These are phyloP conservation scores for Euwallacea fornicatus DNA, from an alignment of 1,140 invertebrate genomes.

Conservation along the genomic window DNA sequence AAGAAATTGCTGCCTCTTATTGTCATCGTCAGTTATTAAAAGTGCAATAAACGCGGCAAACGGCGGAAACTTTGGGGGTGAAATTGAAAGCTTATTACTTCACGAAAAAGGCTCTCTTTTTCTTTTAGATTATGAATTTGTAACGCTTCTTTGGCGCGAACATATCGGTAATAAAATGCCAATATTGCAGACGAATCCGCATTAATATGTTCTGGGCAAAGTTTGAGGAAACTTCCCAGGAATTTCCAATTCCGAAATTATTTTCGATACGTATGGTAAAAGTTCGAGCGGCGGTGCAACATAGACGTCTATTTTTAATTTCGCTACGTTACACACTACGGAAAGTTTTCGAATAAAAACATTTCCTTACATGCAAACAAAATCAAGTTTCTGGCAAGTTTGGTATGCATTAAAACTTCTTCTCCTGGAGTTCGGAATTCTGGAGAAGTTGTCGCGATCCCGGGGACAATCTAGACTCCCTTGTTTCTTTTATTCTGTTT, in stretches of 20 bases:
- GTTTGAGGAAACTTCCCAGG: constrained; percentile 7
- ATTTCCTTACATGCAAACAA: constrained; percentile 35
- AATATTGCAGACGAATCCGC: background rate
- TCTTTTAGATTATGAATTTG: too few relatives aligned
- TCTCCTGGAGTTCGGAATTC: background rate
- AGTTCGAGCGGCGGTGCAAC: constrained; percentile 5
- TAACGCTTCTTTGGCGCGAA: too few relatives aligned
- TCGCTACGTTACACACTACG: constrained; percentile 27
- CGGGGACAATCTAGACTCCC: too few relatives aligned
- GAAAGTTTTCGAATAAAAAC: constrained; percentile 34
- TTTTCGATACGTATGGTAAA: constrained; percentile 27
- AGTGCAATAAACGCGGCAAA: constrained; percentile 14
- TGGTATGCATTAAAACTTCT: constrained; percentile 27
- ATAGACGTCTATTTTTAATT: constrained; percentile 27
- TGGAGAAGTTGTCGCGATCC: constrained; percentile 6
- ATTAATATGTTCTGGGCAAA: background rate
- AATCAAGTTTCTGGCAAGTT: constrained; percentile 24
- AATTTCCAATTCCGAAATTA: constrained; percentile 27
- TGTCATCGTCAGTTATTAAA: constrained; percentile 26
- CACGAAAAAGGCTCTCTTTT: too few relatives aligned
- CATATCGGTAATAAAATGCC: background rate
- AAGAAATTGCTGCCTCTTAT: constrained; percentile 29
- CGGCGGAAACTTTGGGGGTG: background rate
- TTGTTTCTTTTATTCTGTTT: too few relatives aligned
- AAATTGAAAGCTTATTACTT: background rate